Evolutionary conservation across 2,797 vertebrate species (phyloP), one percentile per base, ranked within the genome.

Genomic region (Muscicapa comitata): DNA sequence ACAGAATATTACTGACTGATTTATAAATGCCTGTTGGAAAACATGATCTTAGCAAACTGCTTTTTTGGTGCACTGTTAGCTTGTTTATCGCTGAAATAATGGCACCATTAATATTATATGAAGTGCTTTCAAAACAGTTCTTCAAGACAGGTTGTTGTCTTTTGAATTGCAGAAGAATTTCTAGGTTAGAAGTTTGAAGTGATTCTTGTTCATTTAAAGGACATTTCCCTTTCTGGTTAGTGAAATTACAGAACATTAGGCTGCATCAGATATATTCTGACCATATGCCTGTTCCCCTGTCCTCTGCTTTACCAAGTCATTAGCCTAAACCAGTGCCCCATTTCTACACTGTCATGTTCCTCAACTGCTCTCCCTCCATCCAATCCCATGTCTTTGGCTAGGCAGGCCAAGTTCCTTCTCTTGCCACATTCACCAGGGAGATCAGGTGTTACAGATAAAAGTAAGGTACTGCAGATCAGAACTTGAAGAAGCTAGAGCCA

Each of bases 41-140:
- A 92, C 17, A 31, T 1, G 10, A 17, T 91, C 54, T 83, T 84
- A 76, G 31, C 15, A 75, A 83, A 86, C 54, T 65, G 35, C 9
- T 76, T 73, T 90, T 87, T 79, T 91, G 42, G 63, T 1, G 8
- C 48, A 35, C 63, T 55, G 18, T 66, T 84, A 47, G 11, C 66
- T 63, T 89, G 15, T 55, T 83, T 83, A 63, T 84, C 65, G 29
- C 29, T 81, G 65, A 90, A 79, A 53, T 93, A 88, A 92, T 42
- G 31, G 13, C 45, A 63, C 29, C 29, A 35, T 93, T 73, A 80
- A 59, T 74, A 77, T n/a, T 88, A 29, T 35, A 62, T 55, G 54
- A 86, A 90, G 59, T 50, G 35, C 50, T 84, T 86, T 90, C 54
- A 84, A 20, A 84, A 70, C 16, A 78, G 14, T 59, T 88, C 24